Conservation (phyloP, 2,888 invertebrate species). For the Mesorhabditis belari region DNA sequence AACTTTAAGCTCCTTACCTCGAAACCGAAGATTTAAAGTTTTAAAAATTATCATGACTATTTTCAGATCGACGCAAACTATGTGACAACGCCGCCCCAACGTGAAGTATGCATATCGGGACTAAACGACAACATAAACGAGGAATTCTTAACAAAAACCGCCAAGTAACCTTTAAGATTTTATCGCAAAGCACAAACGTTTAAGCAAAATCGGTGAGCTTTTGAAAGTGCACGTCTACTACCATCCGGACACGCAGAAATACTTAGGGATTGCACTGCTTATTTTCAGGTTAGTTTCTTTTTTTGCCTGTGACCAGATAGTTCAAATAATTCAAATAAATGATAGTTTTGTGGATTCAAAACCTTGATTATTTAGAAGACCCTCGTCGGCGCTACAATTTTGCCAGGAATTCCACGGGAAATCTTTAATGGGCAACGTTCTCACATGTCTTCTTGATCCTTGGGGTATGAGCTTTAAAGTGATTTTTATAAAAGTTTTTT, state of each 20-base stretch:
- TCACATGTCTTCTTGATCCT: neutral
- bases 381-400: neutral
- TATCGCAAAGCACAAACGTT: neutral
- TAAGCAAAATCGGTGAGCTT: neutral
- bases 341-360: neutral
- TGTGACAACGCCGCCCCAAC: neutral
- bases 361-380: neutral
- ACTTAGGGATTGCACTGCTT: no score
- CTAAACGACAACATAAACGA: neutral
- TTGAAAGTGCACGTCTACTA: neutral
- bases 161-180: neutral
- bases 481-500: neutral
- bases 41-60: neutral
- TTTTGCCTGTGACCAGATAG: no score
- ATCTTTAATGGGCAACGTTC: neutral
- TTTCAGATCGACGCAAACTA: neutral
- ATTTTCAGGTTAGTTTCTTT: no score
- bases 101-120: neutral
- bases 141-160: neutral
- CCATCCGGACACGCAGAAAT: neutral
- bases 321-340: no score
- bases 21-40: no score
- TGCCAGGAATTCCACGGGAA: neutral
- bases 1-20: no score
- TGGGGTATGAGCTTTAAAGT: neutral